These are phyloP conservation scores for Pipistrellus kuhlii DNA, from an alignment of 2,797 vertebrate genomes.

Conservation along the genomic window DNA sequence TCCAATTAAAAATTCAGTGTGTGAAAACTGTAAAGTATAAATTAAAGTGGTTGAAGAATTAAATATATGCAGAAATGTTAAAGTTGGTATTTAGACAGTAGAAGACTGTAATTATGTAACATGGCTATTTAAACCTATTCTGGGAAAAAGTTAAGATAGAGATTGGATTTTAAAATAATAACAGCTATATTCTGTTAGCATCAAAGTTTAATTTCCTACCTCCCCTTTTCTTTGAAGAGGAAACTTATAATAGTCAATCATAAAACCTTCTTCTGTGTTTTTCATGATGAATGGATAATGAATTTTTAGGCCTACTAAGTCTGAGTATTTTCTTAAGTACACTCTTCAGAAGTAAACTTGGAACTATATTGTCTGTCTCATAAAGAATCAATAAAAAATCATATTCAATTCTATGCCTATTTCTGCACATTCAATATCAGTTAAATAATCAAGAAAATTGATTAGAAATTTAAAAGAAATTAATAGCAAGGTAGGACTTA, in stretches of 20 bases:
- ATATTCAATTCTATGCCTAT: constrained; percentile 10
- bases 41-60: constrained; percentile 53
- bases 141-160: neutral
- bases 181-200: neutral
- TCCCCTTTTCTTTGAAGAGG: constrained; percentile 57
- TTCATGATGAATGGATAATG: constrained; percentile 34
- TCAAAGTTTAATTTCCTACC: constrained; percentile 46
- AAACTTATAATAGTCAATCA: constrained; percentile 57
- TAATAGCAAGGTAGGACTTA: constrained; percentile 40
- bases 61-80: constrained; percentile 44
- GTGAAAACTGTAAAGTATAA: constrained; percentile 25
- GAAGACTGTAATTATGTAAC: constrained; percentile 63
- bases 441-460: constrained; percentile 64
- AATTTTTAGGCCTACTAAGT: constrained; percentile 62
- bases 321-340: constrained; percentile 53
- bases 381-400: constrained; percentile 20
- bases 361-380: constrained; percentile 44
- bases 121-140: constrained; percentile 45
- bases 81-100: constrained; percentile 61
- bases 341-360: constrained; percentile 67
- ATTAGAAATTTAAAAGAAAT: constrained; percentile 67
- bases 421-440: constrained; percentile 43
- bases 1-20: constrained; percentile 57
- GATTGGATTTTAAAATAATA: constrained; percentile 61
- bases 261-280: constrained; percentile 77